These are phyloP conservation scores for Scortum barcoo DNA, from an alignment of 2,113 vertebrate genomes.

Conservation along the genomic window DNA sequence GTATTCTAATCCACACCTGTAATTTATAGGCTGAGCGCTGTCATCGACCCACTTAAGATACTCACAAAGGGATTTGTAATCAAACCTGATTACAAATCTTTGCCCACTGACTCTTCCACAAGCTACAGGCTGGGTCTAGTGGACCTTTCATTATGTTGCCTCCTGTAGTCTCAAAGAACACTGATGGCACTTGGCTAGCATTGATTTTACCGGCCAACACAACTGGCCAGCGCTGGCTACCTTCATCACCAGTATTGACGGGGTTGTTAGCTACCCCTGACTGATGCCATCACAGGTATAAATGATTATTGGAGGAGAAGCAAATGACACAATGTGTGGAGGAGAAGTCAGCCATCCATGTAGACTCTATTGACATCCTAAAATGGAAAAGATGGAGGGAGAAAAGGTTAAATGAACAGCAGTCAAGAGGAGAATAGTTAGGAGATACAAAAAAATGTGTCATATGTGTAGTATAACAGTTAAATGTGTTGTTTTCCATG, in stretches of 20 bases:
- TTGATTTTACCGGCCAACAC: conserved; percentile 29
- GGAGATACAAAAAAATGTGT: not conserved
- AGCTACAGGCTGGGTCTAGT: conserved; percentile 1
- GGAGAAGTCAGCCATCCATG: conserved; percentile 5
- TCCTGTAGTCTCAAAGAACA: conserved; percentile 11
- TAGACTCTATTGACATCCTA: conserved; percentile 33
- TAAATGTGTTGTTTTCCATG: not conserved
- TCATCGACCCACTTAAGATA: conserved; percentile 26
- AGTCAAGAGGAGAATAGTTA: not conserved
- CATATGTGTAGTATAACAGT: not conserved
- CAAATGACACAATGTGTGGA: conserved; percentile 20
- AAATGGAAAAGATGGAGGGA: not conserved
- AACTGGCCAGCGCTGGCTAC: conserved; percentile 21
- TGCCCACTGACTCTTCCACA: not conserved
- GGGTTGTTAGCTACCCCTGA: conserved; percentile 64
- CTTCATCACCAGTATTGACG: conserved; percentile 52
- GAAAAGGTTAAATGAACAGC: not conserved
- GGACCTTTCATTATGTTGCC: not conserved
- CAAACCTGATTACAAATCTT: not conserved
- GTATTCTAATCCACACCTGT: conserved; percentile 39
- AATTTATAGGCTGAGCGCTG: conserved; percentile 27
- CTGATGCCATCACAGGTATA: conserved; percentile 40
- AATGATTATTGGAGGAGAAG: conserved; percentile 51
- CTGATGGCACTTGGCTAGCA: conserved; percentile 14
- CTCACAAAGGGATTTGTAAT: conserved; percentile 21